Evolutionary conservation across 2,113 vertebrate genomes (phyloP).

Genomic region (Chloroceryle aenea): DNA sequence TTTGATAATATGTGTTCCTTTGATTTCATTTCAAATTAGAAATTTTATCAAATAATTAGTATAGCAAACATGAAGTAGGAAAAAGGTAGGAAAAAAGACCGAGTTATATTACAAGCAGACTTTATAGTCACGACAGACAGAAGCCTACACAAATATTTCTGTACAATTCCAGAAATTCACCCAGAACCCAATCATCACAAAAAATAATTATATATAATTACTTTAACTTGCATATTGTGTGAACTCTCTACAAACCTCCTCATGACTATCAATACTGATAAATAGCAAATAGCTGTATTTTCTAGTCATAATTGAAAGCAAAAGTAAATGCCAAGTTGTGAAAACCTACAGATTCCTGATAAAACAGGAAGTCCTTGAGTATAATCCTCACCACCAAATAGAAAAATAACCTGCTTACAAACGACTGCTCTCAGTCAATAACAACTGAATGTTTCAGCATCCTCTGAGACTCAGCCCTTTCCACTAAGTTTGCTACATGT

Average conservation of each 20-base stretch:
- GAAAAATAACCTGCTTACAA: background rate
- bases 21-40: background rate
- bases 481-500: background rate
- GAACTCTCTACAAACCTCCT: background rate
- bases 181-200: background rate
- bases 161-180: background rate
- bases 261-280: background rate
- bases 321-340: background rate
- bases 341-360: background rate
- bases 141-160: background rate
- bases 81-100: background rate
- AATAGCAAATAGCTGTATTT: background rate
- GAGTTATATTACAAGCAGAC: background rate
- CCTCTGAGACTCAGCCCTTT: background rate
- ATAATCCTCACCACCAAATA: background rate
- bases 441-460: background rate
- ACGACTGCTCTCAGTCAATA: background rate
- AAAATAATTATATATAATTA: background rate
- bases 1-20: background rate
- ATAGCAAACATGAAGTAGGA: background rate
- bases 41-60: background rate
- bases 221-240: background rate
- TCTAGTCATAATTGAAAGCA: background rate
- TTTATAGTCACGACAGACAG: background rate
- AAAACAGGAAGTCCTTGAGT: background rate